Evolutionary conservation across 2,888 invertebrate species (phyloP).

Genomic region (Mamestra brassicae): DNA sequence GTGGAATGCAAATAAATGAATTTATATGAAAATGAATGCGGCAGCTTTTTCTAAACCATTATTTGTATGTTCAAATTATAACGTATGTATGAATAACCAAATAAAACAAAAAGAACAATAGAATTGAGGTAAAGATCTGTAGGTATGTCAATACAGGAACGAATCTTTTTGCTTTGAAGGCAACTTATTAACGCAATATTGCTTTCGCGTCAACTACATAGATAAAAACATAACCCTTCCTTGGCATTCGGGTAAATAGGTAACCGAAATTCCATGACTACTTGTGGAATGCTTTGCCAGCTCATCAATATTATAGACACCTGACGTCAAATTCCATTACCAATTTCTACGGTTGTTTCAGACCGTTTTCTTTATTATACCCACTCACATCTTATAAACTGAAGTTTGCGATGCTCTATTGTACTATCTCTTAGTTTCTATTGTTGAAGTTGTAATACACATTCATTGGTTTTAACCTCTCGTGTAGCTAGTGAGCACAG

Average conservation of each 20-base stretch:
- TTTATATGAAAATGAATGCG: too few species aligned
- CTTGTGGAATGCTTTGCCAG: not conserved
- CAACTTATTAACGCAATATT: not conserved
- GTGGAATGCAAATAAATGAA: too few species aligned
- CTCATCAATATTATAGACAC: not conserved
- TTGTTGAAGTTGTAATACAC: conserved; percentile 4
- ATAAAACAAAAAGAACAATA: not conserved
- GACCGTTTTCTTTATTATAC: not conserved
- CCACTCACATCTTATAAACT: not conserved
- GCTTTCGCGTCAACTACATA: not conserved
- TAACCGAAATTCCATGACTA: not conserved
- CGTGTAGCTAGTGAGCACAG: conserved; percentile 16
- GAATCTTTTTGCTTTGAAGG: not conserved
- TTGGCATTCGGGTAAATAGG: too few species aligned
- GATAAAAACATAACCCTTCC: not conserved
- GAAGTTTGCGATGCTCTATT: conserved; percentile 3
- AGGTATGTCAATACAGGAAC: too few species aligned
- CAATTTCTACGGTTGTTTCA: not conserved
- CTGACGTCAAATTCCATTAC: not conserved
- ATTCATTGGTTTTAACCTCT: conserved; percentile 9
- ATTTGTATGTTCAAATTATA: too few species aligned
- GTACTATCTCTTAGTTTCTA: not conserved
- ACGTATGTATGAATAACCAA: too few species aligned
- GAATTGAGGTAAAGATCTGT: not conserved
- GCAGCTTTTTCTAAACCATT: too few species aligned